Conservation (phyloP, 1,140 invertebrate species). For the Venturia canescens region DNA sequence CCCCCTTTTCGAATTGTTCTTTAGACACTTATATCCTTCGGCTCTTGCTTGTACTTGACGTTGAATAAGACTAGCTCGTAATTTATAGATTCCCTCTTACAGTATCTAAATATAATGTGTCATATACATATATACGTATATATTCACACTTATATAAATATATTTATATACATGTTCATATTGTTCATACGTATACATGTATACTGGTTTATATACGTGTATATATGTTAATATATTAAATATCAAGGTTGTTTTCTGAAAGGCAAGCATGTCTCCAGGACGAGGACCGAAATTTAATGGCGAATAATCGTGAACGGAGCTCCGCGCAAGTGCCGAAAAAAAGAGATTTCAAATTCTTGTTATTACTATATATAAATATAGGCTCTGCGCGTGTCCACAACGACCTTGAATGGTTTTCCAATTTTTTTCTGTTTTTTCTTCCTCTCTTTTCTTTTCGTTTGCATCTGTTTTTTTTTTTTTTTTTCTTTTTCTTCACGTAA, state of each 20-base stretch:
- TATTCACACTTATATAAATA: constrained; percentile 17
- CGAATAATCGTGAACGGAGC: no score
- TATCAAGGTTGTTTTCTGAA: constrained; percentile 45
- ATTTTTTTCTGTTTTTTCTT: not conserved
- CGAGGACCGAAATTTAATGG: constrained; percentile 5
- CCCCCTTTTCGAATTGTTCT: constrained; percentile 13
- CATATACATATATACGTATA: constrained; percentile 30
- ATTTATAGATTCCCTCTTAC: constrained; percentile 33
- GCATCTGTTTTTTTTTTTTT: no score
- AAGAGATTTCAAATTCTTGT: constrained; percentile 35
- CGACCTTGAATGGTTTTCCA: not conserved
- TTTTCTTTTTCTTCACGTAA: not conserved
- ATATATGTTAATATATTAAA: constrained; percentile 29
- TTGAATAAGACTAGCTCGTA: constrained; percentile 53
- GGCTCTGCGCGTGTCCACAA: not conserved
- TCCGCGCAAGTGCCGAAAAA: constrained; percentile 21
- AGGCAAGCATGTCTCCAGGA: constrained; percentile 38
- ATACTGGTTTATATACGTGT: no score
- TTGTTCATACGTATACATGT: no score
- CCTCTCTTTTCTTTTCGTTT: no score
- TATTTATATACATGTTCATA: constrained; percentile 7
- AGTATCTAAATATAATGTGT: constrained; percentile 27
- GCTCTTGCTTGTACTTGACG: constrained; percentile 51
- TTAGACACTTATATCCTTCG: constrained; percentile 34
- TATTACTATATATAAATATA: constrained; percentile 15